These are phyloP conservation scores for Anas flavirostris DNA, from an alignment of 2,797 vertebrate species.

Conservation along the genomic window DNA sequence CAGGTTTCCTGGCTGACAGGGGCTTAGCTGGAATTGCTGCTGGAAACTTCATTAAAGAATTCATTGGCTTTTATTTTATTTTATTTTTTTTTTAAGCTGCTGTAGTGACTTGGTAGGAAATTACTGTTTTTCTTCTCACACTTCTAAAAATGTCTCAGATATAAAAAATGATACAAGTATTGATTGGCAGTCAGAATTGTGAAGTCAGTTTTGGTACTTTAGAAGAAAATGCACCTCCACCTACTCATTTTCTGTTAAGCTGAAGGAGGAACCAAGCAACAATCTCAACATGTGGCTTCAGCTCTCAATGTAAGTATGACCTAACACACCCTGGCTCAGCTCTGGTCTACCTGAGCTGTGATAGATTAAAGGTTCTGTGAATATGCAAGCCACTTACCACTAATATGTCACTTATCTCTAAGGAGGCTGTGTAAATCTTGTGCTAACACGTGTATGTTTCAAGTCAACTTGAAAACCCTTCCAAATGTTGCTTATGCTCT, in stretches of 20 bases:
- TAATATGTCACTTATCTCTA: background rate
- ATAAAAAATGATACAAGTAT: background rate
- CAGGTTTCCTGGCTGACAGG: background rate
- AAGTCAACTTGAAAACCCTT: background rate
- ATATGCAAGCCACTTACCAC: background rate
- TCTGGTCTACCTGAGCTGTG: background rate
- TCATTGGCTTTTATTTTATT: background rate
- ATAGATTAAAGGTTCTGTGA: background rate
- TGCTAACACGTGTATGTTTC: rapidly evolving
- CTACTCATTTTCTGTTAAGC: background rate
- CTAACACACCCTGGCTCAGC: background rate
- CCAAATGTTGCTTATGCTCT: rapidly evolving
- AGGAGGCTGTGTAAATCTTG: background rate
- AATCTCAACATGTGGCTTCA: background rate
- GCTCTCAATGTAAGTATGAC: background rate
- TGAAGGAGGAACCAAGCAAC: background rate
- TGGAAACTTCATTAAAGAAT: background rate
- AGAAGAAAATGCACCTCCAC: background rate
- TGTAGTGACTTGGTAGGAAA: background rate
- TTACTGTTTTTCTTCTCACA: background rate
- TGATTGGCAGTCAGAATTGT: background rate
- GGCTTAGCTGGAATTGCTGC: background rate
- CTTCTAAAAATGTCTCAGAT: background rate
- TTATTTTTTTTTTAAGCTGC: background rate
- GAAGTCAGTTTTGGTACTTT: background rate